A percentile compares a stretch with the other conserved stretches of the same genome.
Evolutionary conservation across 2,113 vertebrate species (phyloP).

Genomic region (Mormyrus iriodes): DNA sequence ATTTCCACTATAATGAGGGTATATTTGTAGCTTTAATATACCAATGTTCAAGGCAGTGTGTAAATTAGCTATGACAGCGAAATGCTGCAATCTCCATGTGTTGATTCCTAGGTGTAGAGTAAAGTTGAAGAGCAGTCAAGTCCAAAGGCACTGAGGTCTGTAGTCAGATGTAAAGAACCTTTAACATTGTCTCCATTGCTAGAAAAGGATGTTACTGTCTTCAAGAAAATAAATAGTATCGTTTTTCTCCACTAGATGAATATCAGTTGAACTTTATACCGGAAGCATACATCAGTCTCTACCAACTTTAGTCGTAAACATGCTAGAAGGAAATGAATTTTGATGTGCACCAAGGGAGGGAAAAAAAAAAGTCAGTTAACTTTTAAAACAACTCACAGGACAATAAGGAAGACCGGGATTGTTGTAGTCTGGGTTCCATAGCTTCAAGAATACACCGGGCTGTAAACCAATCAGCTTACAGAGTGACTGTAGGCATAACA

Average conservation of each 20-base stretch:
- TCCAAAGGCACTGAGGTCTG: background rate
- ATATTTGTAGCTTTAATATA: background rate
- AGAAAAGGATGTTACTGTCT: background rate
- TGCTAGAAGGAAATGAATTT: background rate
- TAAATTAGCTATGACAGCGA: background rate
- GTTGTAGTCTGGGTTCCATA: background rate
- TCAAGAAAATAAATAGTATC: background rate
- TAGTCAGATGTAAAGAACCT: background rate
- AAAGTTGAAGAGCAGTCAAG: background rate
- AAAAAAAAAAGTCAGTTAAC: background rate
- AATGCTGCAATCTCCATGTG: background rate
- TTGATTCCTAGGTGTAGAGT: background rate
- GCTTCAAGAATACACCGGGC: background rate
- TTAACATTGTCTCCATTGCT: background rate
- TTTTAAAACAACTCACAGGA: background rate
- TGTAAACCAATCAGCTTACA: background rate
- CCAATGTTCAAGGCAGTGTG: background rate
- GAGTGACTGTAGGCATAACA: conserved; percentile 1
- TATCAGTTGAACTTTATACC: background rate
- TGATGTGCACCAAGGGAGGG: background rate
- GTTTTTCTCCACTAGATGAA: background rate
- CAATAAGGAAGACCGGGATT: background rate
- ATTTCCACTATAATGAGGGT: background rate
- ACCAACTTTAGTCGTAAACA: background rate
- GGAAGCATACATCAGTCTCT: background rate